Evolutionary conservation across 2,113 vertebrate species (phyloP), one percentile per base, ranked within the genome.

Genomic region (Gambusia holbrooki): DNA sequence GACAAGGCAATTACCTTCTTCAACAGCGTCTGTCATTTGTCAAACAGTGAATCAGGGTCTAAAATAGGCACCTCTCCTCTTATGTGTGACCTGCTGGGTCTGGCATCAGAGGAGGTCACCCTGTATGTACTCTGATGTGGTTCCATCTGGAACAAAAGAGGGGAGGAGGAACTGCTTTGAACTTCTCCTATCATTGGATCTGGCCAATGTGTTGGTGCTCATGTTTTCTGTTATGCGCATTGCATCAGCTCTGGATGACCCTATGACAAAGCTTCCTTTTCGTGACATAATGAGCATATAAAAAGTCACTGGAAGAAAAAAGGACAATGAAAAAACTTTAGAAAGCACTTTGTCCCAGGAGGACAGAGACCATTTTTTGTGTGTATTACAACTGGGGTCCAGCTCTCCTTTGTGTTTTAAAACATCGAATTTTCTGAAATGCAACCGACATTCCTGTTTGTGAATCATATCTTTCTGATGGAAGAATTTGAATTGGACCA

Each of bases 191-290:
- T 88, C 88, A 90, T 93, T 61, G 86, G 81, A 71, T 92, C 87
- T 86, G 88, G 82, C 76, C 86, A 91, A 89, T 82, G 85, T 90
- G 91, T 83, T 92, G 83, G 89, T 62, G 80, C 85, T 92, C 87
- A 91, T 95, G 93, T 91, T 95, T 93, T 91, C 84, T 89, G 88
- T 94, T 95, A 86, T 92, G 79, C 73, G 80, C 89, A 78, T 91
- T 89, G 87, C 91, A 88, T 94, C 90, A 90, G 88, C 83, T 76
- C 90, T 54, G 87, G 85, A 88, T 87, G 90, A 94, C 90, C 91
- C 85, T 85, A 79, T 87, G 88, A 92, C 83, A 89, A 81, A 88
- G 63, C 73, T 90, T 78, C 71, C 76, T 90, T 90, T 84, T 90
- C 17, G 80, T 88, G 87, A 92, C 93, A 93, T 90, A 93, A 92